Conservation (phyloP, 2,113 vertebrate species). For the Myrmecobius fasciatus region DNA sequence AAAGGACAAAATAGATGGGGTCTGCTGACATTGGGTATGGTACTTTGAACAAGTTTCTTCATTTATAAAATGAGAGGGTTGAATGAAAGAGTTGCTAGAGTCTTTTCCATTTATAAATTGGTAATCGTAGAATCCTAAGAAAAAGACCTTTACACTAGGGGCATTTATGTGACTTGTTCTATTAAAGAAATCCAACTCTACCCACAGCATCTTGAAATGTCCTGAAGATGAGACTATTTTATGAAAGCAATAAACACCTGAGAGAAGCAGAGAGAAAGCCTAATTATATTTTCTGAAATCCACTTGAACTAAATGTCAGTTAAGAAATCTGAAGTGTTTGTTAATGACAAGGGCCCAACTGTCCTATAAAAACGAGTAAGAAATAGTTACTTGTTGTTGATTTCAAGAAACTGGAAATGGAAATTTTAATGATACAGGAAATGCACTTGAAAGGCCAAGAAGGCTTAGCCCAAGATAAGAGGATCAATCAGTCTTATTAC, state of each 20-base stretch:
- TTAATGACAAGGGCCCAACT: conserved; percentile 74
- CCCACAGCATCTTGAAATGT: not conserved
- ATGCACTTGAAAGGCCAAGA: conserved; percentile 79
- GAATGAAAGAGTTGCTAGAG: not conserved
- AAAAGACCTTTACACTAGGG: not conserved
- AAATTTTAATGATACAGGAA: conserved; percentile 79
- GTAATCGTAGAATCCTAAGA: not conserved
- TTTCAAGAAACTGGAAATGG: conserved; percentile 76
- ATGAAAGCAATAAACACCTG: conserved; percentile 41
- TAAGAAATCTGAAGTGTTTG: conserved; percentile 70
- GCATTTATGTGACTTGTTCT: not conserved
- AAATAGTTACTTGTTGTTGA: conserved; percentile 70
- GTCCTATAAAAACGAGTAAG: conserved; percentile 67
- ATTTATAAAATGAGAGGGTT: not conserved
- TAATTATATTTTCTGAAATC: conserved; percentile 63
- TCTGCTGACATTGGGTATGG: not conserved
- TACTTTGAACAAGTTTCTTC: not conserved
- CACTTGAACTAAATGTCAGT: conserved; percentile 75
- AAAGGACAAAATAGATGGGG: conserved; percentile 10
- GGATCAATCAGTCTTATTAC: conserved; percentile 78
- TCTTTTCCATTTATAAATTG: not conserved
- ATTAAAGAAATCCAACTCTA: not conserved
- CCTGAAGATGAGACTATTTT: conserved; percentile 10
- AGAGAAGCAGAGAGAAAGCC: conserved; percentile 29
- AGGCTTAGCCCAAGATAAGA: conserved; percentile 76